Base-by-base conservation (phyloP, 1,140 invertebrate genomes). In the Meloidogyne chitwoodi region DNA sequence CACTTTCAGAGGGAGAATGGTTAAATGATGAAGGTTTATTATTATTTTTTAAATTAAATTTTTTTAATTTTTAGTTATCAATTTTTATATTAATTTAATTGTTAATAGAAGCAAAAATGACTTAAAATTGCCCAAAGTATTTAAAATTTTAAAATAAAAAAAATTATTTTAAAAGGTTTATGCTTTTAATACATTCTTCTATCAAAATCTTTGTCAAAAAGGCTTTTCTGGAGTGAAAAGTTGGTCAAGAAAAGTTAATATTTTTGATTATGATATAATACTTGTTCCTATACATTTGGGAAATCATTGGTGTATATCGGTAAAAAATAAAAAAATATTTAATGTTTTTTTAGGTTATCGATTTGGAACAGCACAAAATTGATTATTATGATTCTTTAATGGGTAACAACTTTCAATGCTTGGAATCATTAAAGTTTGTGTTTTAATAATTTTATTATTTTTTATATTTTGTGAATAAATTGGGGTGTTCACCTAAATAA, bases 141-240 rank as follows among this genome's bases (percentile, higher is more conserved):
- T n/a, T 1, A 26, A 67, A 41, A 16, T 16, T 16, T 44, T 44
- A 74, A 34, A 24, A 66, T 24, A 70, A 19, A 67, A 26, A 14
- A 6, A 14, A 73, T 64, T 29, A n/a, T 56, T n/a, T 78, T 92
- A 0, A 91, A 90, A 81, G 91, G 77, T 92, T 1, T 92, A 93
- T 87, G 92, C 92, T 0, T 95, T 95, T 88, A 96, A 94, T 83
- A 98, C 96, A 1, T 98, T 98, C 88, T 98, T 99, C 86, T 95
- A 95, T 87, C 91, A 93, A 0, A 95, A 94, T 85, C 88, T 97
- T 3, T 87, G 92, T 62, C 91, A 91, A 75, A 90, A 89, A 68
- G 93, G 93, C 0, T 91, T 93, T 80, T 80, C 90, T 0, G 91
- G 91, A 8, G 88, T 96, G 0, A 91, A 91, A 81, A 88, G 94